phyloP scores from a whole-genome alignment of 2,888 invertebrate species.

The Hemaris fuciformis region DNA sequence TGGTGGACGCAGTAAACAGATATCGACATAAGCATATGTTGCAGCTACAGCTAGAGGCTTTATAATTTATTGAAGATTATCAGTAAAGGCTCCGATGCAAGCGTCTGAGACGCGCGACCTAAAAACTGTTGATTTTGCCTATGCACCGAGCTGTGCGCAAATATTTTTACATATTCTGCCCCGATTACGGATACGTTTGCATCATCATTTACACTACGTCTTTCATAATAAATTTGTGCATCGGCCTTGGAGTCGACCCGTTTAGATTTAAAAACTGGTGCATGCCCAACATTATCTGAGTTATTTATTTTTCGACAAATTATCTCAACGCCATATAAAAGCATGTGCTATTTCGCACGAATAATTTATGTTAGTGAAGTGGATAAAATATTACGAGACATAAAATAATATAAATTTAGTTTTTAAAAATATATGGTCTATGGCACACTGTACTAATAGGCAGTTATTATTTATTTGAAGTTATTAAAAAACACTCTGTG shows the following conservation, averaged over 20 bases:
- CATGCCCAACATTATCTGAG: constrained; percentile 2
- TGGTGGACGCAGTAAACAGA: too few relatives aligned
- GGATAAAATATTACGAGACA: neutral
- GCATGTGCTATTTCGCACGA: neutral
- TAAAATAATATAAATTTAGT: too few relatives aligned
- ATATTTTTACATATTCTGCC: constrained; percentile 27
- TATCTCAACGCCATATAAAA: neutral
- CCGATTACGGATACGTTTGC: constrained; percentile 14
- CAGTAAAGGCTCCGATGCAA: neutral
- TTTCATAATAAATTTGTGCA: constrained; percentile 6
- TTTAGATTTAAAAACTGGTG: neutral
- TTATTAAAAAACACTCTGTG: too few relatives aligned
- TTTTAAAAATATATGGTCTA: too few relatives aligned
- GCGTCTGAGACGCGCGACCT: constrained; percentile 19
- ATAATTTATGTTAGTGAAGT: neutral
- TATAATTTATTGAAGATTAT: neutral
- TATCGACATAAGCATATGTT: too few relatives aligned
- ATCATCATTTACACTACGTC: neutral
- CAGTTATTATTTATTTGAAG: too few relatives aligned
- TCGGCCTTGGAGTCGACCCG: neutral
- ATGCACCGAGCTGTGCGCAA: constrained; percentile 23
- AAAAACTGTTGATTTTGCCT: constrained; percentile 20
- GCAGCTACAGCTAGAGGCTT: too few relatives aligned
- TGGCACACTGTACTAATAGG: too few relatives aligned
- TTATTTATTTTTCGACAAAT: constrained; percentile 1